Evolutionary conservation across 2,113 vertebrate genomes (phyloP).

Genomic region (Pelvicachromis taeniatus): DNA sequence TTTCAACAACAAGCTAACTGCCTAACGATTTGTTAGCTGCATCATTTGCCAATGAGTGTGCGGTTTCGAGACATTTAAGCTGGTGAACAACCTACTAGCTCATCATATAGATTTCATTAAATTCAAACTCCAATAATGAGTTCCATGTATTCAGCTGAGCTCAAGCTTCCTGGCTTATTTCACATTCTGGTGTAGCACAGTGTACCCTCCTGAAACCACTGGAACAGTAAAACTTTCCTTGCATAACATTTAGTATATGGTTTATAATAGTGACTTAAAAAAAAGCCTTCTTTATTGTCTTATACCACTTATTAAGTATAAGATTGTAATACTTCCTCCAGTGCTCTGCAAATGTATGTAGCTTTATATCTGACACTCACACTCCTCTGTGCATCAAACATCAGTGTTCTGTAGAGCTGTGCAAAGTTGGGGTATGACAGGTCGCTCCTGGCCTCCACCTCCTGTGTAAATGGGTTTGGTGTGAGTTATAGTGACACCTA

Average conservation of each 20-base stretch:
- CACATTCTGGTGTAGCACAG: neutral
- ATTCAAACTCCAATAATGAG: neutral
- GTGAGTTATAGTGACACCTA: neutral
- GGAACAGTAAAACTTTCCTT: neutral
- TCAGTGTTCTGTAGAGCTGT: constrained; percentile 84
- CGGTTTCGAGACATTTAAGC: neutral
- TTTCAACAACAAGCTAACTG: neutral
- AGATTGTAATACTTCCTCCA: neutral
- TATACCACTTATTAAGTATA: neutral
- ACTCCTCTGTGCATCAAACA: constrained; percentile 84
- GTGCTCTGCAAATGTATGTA: neutral
- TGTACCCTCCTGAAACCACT: neutral
- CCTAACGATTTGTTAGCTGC: neutral
- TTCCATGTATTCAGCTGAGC: neutral
- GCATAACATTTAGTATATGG: neutral
- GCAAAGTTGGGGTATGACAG: constrained; percentile 80
- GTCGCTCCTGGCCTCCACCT: constrained; percentile 80
- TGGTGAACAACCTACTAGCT: neutral
- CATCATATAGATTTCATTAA: neutral
- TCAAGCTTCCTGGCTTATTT: neutral
- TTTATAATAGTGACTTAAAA: neutral
- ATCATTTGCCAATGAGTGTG: neutral
- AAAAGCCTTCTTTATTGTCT: neutral
- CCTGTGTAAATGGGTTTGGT: constrained; percentile 51
- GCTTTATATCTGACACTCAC: constrained; percentile 64